Evolutionary conservation across 2,113 vertebrate species (phyloP).

Genomic region (Eulemur rufifrons): DNA sequence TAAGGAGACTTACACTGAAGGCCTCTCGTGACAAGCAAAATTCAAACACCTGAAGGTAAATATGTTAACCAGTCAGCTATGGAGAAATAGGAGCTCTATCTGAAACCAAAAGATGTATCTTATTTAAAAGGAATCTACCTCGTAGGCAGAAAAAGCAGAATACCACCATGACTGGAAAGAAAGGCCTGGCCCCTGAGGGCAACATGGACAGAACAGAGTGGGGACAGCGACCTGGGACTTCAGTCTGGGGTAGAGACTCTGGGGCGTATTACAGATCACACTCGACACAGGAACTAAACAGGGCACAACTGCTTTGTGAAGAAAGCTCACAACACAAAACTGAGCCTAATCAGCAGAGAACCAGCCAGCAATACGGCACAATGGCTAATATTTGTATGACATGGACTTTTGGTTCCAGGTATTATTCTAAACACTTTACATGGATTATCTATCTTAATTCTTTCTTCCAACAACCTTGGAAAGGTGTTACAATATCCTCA

Average conservation of each 20-base stretch:
- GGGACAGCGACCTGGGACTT: not conserved
- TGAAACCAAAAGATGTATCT: not conserved
- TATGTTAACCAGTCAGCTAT: not conserved
- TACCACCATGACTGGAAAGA: not conserved
- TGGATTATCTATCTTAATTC: not conserved
- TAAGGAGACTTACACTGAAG: not conserved
- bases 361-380: not conserved
- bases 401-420: not conserved
- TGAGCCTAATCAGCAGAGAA: not conserved
- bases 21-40: not conserved
- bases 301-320: not conserved
- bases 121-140: not conserved
- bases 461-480: not conserved
- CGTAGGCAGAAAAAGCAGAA: not conserved
- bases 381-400: not conserved
- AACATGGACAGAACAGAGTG: not conserved
- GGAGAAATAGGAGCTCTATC: not conserved
- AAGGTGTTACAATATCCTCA: not conserved
- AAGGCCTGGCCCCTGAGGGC: not conserved
- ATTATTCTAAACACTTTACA: not conserved
- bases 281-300: not conserved
- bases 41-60: not conserved
- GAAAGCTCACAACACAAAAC: not conserved
- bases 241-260: not conserved
- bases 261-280: not conserved